Evolutionary conservation across 2,888 invertebrate genomes (phyloP), one percentile per base, ranked within the genome.

Genomic region (Phalera bucephala): DNA sequence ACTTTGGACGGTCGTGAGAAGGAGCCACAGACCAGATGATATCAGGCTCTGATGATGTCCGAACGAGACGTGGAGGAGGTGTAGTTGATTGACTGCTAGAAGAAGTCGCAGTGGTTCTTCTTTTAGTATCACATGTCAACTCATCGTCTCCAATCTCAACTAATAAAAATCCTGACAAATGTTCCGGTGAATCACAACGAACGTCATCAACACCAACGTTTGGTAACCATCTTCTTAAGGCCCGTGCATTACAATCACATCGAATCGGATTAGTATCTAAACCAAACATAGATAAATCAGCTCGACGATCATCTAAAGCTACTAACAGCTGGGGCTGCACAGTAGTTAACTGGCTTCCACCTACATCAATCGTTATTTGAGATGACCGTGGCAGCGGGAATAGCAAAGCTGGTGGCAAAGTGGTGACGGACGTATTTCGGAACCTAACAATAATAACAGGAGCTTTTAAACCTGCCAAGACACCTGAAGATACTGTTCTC

Each of bases 21-120:
- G 96, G 94, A n/a, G 95, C 93, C 8, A 95, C 90, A 1, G 96
- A 96, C 96, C 96, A 97, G 59, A 97, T 97, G 10, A 97, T 97
- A 62, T 97, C 95, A 0, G 96, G 96, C 59, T 96, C 96, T 0
- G 93, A 92, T 0, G 93, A 93, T 0, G 93, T 91, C 33, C 92
- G 91, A 0, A 93, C 83, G 11, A 92, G 69, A 32, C 91, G 82
- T 1, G 92, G 91, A 9, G 91, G 75, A 5, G 75, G 61, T 0
- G 91, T 80, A 0, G 91, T 79, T 0, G 86, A 69, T 2, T 91
- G 72, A 15, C 91, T 88, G 4, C 89, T 86, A 0, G 84, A 69
- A 19, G 70, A 67, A 4, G 74, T 59, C 1, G 61, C 51, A 31
- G 92, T 92, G 2, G 92, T 91, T 10, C 91, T 88, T 48, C 91